Evolutionary conservation across 2,888 invertebrate species (phyloP).

Genomic region (Capitulum mitella): DNA sequence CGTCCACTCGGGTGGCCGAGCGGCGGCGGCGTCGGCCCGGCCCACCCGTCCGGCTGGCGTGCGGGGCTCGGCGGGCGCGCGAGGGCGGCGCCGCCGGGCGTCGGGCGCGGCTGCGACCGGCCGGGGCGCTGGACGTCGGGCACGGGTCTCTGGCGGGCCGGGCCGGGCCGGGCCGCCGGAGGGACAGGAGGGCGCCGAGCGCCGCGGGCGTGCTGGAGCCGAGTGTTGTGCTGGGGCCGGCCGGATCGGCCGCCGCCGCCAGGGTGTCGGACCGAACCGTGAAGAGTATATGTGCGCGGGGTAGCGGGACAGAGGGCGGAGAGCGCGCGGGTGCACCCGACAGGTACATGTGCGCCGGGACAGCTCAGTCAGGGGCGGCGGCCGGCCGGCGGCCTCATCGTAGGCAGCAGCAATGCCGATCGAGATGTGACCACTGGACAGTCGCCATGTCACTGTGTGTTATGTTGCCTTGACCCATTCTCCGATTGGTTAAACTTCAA

Average conservation of each 20-base stretch:
- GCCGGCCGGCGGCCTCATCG: too few species aligned
- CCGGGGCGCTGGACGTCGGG: too few species aligned
- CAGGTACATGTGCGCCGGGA: background rate
- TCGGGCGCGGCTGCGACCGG: too few species aligned
- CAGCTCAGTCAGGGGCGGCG: background rate
- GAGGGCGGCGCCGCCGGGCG: too few species aligned
- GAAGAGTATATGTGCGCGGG: slow-evolving; percentile 19
- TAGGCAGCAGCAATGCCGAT: background rate
- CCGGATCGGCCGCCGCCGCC: background rate
- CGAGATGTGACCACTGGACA: background rate
- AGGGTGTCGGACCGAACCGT: background rate
- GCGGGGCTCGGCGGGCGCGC: too few species aligned
- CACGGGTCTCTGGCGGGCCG: too few species aligned
- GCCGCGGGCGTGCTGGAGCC: background rate
- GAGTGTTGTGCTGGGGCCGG: too few species aligned
- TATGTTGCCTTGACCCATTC: slow-evolving; percentile 23
- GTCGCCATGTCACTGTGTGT: slow-evolving; percentile 13
- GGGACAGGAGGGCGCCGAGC: background rate
- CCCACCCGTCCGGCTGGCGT: background rate
- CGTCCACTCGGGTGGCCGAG: too few species aligned
- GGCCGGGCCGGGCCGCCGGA: background rate
- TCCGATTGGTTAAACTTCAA: slow-evolving; percentile 22
- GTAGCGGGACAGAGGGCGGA: background rate
- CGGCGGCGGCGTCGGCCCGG: too few species aligned
- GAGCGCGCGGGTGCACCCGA: background rate